Percentiles rank a stretch among this genome's conserved stretches.
These are phyloP conservation scores for Chelonus insularis DNA, from an alignment of 1,140 invertebrate genomes.

Conservation along the genomic window DNA sequence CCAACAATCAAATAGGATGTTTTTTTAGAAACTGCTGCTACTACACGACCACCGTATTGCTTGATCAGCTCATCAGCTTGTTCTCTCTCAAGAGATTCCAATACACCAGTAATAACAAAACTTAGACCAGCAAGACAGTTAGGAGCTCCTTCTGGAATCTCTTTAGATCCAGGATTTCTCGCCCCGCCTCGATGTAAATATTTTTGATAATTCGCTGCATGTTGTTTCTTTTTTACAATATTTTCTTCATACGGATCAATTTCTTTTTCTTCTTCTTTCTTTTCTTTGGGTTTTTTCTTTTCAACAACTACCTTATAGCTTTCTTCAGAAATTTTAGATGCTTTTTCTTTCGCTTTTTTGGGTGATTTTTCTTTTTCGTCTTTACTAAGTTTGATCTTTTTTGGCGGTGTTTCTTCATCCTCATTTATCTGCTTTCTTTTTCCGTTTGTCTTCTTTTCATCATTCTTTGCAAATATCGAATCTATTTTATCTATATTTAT, in stretches of 20 bases:
- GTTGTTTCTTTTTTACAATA: constrained; percentile 67
- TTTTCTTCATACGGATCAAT: constrained; percentile 36
- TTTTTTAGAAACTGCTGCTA: constrained; percentile 74
- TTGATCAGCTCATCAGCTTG: constrained; percentile 75
- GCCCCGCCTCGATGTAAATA: constrained; percentile 78
- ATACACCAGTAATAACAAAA: constrained; percentile 85
- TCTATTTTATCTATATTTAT: no score
- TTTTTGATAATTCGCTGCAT: constrained; percentile 67
- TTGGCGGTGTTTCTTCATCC: background rate
- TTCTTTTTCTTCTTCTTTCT: constrained; percentile 33
- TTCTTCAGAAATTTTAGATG: no score
- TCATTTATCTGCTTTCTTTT: constrained; percentile 12
- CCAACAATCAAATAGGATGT: constrained; percentile 83
- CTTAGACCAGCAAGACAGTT: constrained; percentile 76
- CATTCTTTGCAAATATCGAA: no score
- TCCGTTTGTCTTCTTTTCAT: constrained; percentile 20
- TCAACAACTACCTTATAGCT: constrained; percentile 38
- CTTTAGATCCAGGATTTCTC: constrained; percentile 77
- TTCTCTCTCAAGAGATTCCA: constrained; percentile 85
- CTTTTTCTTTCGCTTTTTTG: constrained; percentile 17
- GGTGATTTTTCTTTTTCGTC: constrained; percentile 4
- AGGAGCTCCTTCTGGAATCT: constrained; percentile 78
- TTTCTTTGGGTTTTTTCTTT: constrained; percentile 41
- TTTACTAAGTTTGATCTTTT: constrained; percentile 1
- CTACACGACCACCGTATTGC: constrained; percentile 80